Evolutionary conservation across 2,797 vertebrate species (phyloP), one percentile per base, ranked within the genome.

Genomic region (Vireo griseus): DNA sequence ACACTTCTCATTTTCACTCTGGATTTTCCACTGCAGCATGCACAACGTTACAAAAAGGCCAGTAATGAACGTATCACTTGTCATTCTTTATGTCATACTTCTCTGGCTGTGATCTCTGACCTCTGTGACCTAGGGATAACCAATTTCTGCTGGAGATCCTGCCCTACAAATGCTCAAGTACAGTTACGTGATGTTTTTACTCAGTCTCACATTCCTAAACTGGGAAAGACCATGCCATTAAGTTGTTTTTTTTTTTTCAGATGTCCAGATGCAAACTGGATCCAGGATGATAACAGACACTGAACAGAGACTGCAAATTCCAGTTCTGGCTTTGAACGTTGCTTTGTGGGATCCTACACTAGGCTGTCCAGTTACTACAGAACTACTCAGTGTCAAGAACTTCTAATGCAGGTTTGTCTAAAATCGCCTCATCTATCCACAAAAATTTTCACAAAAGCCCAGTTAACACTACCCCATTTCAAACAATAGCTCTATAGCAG

Each of bases 191-290:
- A 68, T n/a, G 9, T 31, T 65, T 67, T 72, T 45, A 21, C 31
- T 76, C 29, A 61, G 16, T 37, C 39, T 72, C 8, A 2, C 8
- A 31, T 25, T 63, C 31, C 11, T 45, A 37, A 68, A 22, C 11
- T 31, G 55, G 8, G 9, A 19, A 52, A 55, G 4, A 33, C 14
- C 2, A 16, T 1, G 2, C n/a, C 3, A 19, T 7, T 16, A 42
- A 9, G 37, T 42, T 18, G 9, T 44, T 20, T 54, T 11, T 58
- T 59, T 54, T 11, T 58, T 59, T 61, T 13, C 7, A 16, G 9
- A 39, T 17, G 29, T 71, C 52, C 42, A 42, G 10, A 65, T 50
- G 12, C 9, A 48, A 63, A 39, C 3, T 33, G 15, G 13, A 61
- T 40, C 31, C 21, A 61, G 16, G 15, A 66, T 40, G 5, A 44